Evolutionary conservation across 2,797 vertebrate species (phyloP), one percentile per base, ranked within the genome.

Genomic region (Syncerus caffer): DNA sequence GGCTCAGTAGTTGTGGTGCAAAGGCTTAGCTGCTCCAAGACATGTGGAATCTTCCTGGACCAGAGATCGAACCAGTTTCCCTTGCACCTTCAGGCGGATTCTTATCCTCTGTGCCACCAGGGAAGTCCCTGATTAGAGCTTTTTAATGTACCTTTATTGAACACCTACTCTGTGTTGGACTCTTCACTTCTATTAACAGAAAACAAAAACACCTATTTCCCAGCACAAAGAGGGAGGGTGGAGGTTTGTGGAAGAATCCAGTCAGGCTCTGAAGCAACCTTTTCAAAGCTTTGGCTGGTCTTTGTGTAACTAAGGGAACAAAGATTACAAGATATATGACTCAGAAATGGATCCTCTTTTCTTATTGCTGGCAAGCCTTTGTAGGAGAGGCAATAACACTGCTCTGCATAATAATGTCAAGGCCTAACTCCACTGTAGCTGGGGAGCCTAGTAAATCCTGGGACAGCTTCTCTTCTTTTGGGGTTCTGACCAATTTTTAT

Each of bases 311-410:
- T 74, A 84, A 84, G 62, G 58, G 64, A 97, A 78, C 47, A 62
- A 74, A 50, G 67, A 80, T 96, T 85, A 85, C 29, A 80, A 85
- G 92, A 87, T 76, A 50, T 5, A 71, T 71, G 93, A 50, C 53
- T 95, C 76, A 94, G 96, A 92, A 95, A 83, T 3, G 82, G 90
- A 78, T 45, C 64, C 25, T 96, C 88, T 78, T 88, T 80, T 92
- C 67, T 93, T 60, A 82, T 80, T 93, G 93, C 80, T 31, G 47
- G 85, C 55, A 67, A 58, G 76, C n/a, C 42, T 50, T 31, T 82
- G 55, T 53, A 83, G 58, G 67, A 92, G 55, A 87, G 51, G 47
- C 23, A 0, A 57, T 58, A 80, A 82, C 16, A 34, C 38, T 17
- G 19, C 53, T 83, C 34, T 74, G 86, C 53, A 38, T 23, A 58